Percentiles rank a stretch among this genome's conserved stretches.
phyloP scores from a whole-genome alignment of 2,113 vertebrate species.

The Nansenia antarctica region DNA sequence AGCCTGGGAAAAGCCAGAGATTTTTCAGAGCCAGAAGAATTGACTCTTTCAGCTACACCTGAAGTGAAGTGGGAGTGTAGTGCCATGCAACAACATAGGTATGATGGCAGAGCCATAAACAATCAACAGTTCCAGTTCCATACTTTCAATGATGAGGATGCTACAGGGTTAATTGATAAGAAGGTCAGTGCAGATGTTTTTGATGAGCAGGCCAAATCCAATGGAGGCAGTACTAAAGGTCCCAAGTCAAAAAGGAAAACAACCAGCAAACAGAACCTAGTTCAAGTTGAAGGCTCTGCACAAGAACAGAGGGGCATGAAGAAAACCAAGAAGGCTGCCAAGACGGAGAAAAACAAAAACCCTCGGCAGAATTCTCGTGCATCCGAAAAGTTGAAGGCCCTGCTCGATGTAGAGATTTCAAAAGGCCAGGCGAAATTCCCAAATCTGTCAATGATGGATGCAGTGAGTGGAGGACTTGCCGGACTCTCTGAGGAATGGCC shows the following conservation, averaged over 20 bases:
- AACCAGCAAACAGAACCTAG: constrained; percentile 78
- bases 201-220: constrained; percentile 78
- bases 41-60: constrained; percentile 64
- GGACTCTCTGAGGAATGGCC: constrained; percentile 1
- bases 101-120: constrained; percentile 74
- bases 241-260: constrained; percentile 86
- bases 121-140: constrained; percentile 87
- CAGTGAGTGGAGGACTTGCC: background rate
- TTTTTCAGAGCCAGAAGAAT: constrained; percentile 78
- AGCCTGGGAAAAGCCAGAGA: constrained; percentile 75
- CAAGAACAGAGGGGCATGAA: constrained; percentile 52
- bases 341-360: constrained; percentile 81
- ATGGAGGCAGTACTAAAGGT: constrained; percentile 76
- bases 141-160: constrained; percentile 85
- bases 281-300: constrained; percentile 76
- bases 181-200: constrained; percentile 73
- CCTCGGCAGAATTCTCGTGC: constrained; percentile 80
- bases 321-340: constrained; percentile 83
- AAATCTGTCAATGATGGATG: background rate
- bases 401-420: constrained; percentile 63
- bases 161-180: constrained; percentile 77
- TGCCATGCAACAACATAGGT: constrained; percentile 74
- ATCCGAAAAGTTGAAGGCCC: constrained; percentile 81
- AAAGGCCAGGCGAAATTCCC: too few relatives aligned
- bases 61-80: constrained; percentile 83